Evolutionary conservation across 53 echinoderm and acorn worm species (phyloP), one percentile per base, ranked within the genome.

Genomic region (Luidia sarsii): DNA sequence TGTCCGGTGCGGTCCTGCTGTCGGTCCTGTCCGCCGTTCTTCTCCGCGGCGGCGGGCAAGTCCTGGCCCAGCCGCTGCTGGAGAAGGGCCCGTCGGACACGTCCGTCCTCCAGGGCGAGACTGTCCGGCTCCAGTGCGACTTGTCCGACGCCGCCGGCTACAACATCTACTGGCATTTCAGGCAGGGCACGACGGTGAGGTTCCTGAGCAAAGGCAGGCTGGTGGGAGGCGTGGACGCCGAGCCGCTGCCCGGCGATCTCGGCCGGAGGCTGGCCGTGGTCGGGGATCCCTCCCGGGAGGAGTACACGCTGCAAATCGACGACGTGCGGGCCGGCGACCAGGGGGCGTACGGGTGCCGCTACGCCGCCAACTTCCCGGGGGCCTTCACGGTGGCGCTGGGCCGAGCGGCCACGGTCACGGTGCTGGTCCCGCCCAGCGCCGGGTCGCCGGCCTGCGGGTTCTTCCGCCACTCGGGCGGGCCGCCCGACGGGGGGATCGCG

Each of bases 1-100:
- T 67, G 15, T 67, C 15, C 38, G 15, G 14, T 23, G 25, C 41
- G 3, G 3, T 25, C 13, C 7, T 63, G 18, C 65, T 65, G 3
- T 38, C 53, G 10, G 33, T 13, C 21, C 13, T 54, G n/a, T n/a
- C n/a, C n/a, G n/a, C n/a, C n/a, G n/a, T n/a, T n/a, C n/a, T n/a
- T n/a, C n/a, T n/a, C n/a, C 57, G 33, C 38, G 34, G 39, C 11
- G 10, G 28, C 38, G 28, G 39, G 33, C 71, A 22, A 28, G 71
- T 57, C 16, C 29, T 39, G n/a, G 75, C 75, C 15, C 57, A 75
- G 28, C 57, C 57, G 25, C 52, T 57, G 24, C 19, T 59, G 41
- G 75, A 75, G 2, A 2, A n/a, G 34, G 31, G 0, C 0, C 75
- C 75, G 3, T 25, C 11, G 28, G 75, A 75, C 25, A 24, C 23